Evolutionary conservation across 2,797 vertebrate species (phyloP).

Genomic region (Argya squamiceps): DNA sequence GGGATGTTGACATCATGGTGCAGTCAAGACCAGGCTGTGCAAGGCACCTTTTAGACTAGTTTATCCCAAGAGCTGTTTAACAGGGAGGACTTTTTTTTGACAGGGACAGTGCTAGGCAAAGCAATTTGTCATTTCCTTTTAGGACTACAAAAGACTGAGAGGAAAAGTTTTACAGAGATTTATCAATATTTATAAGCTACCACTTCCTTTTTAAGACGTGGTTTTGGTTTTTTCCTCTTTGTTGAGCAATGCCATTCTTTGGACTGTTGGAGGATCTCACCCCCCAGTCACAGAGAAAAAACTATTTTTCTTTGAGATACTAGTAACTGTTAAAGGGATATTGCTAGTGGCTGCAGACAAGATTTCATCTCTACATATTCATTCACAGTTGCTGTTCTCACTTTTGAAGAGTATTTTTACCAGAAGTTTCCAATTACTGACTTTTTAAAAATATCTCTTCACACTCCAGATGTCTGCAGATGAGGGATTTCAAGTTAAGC

Average conservation of each 20-base stretch:
- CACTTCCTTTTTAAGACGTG: neutral
- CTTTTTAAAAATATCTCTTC: neutral
- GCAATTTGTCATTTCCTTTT: neutral
- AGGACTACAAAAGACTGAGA: neutral
- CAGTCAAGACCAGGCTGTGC: neutral
- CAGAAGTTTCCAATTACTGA: slow-evolving; percentile 2
- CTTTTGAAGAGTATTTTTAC: slow-evolving; percentile 21
- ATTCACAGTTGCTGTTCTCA: slow-evolving; percentile 39
- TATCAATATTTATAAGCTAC: neutral
- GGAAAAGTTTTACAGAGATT: neutral
- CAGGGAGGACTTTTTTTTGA: neutral
- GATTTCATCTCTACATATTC: slow-evolving; percentile 2
- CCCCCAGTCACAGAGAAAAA: neutral
- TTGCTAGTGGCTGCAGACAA: neutral
- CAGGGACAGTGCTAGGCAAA: neutral
- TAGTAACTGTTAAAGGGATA: neutral
- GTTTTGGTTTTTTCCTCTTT: fast-evolving
- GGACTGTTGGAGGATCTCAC: neutral
- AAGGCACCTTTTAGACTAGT: neutral
- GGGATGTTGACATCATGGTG: neutral
- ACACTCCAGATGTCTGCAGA: slow-evolving; percentile 16
- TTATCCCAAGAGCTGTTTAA: neutral
- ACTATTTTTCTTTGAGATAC: neutral
- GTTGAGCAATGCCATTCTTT: neutral
- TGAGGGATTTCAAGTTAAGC: neutral